Percentiles rank a stretch among this genome's conserved stretches.
These are phyloP conservation scores for Thymelicus lineola DNA, from an alignment of 2,888 invertebrate genomes.

Conservation along the genomic window DNA sequence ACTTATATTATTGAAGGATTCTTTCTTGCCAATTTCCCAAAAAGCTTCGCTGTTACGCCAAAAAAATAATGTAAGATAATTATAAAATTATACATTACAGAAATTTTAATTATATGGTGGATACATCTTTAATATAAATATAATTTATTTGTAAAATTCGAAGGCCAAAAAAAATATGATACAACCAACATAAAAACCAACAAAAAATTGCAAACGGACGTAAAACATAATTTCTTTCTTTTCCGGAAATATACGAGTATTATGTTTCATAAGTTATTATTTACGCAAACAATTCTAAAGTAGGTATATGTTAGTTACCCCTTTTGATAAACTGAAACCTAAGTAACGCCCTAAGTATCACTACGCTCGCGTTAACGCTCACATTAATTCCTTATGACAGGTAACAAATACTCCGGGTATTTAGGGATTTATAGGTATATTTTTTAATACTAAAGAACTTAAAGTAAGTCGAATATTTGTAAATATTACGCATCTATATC, in stretches of 20 bases:
- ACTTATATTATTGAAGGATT: constrained; percentile 4
- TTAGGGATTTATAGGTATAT: not conserved
- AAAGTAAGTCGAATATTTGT: too few relatives aligned
- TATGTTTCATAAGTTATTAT: too few relatives aligned
- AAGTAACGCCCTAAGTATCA: constrained; percentile 22
- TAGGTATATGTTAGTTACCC: not conserved
- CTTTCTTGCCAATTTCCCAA: not conserved
- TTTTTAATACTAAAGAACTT: too few relatives aligned
- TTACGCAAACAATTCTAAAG: not conserved
- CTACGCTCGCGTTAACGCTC: constrained; percentile 20
- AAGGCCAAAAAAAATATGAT: too few relatives aligned
- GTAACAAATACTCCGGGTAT: constrained; percentile 17
- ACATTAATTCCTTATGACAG: constrained; percentile 18
- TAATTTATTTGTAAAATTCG: too few relatives aligned
- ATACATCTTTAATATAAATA: too few relatives aligned
- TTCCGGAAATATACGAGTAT: too few relatives aligned
- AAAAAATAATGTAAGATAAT: not conserved
- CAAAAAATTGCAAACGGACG: not conserved
- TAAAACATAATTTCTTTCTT: too few relatives aligned
- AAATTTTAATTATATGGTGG: too few relatives aligned
- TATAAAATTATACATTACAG: too few relatives aligned
- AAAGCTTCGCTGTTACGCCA: not conserved
- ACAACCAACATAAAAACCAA: too few relatives aligned
- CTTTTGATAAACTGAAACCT: constrained; percentile 28
- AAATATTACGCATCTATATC: too few relatives aligned